A percentile compares a stretch with the other conserved stretches of the same genome.
Evolutionary conservation across 2,888 invertebrate genomes (phyloP).

Genomic region (Drosophila neutralis): DNA sequence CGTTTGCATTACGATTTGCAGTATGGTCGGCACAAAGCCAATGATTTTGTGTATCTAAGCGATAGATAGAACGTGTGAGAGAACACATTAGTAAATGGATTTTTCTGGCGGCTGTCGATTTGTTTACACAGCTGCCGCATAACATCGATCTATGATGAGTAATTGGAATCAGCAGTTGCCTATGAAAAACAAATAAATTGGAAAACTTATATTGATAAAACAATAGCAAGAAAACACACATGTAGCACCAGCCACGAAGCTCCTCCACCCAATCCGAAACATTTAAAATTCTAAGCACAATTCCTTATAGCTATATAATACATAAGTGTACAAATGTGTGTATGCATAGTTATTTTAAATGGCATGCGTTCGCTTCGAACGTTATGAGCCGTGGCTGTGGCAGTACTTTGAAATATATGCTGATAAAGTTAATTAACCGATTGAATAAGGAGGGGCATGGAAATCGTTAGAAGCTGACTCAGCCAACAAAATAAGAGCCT

Average conservation of each 20-base stretch:
- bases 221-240: slow-evolving; percentile 37
- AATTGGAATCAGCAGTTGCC: slow-evolving; percentile 35
- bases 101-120: slow-evolving; percentile 31
- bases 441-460: slow-evolving; percentile 54
- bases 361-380: slow-evolving; percentile 37
- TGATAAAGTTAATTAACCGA: slow-evolving; percentile 78
- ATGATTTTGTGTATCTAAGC: slow-evolving; percentile 95
- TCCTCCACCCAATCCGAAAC: slow-evolving; percentile 17
- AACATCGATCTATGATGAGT: slow-evolving; percentile 42
- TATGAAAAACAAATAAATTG: slow-evolving; percentile 11
- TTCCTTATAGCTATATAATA: slow-evolving; percentile 5
- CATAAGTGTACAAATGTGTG: background rate
- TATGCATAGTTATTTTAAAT: slow-evolving; percentile 30
- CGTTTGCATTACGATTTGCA: slow-evolving; percentile 96
- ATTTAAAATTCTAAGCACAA: slow-evolving; percentile 69
- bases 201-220: slow-evolving; percentile 52
- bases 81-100: slow-evolving; percentile 34
- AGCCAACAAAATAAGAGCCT: slow-evolving; percentile 48
- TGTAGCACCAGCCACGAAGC: slow-evolving; percentile 26
- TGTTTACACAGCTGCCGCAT: slow-evolving; percentile 70
- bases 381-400: slow-evolving; percentile 16
- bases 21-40: slow-evolving; percentile 96
- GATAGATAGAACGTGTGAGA: slow-evolving; percentile 26
- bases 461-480: slow-evolving; percentile 77
- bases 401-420: slow-evolving; percentile 48